These are phyloP conservation scores for Calameuta idolon DNA, from an alignment of 2,888 invertebrate species.

Conservation along the genomic window DNA sequence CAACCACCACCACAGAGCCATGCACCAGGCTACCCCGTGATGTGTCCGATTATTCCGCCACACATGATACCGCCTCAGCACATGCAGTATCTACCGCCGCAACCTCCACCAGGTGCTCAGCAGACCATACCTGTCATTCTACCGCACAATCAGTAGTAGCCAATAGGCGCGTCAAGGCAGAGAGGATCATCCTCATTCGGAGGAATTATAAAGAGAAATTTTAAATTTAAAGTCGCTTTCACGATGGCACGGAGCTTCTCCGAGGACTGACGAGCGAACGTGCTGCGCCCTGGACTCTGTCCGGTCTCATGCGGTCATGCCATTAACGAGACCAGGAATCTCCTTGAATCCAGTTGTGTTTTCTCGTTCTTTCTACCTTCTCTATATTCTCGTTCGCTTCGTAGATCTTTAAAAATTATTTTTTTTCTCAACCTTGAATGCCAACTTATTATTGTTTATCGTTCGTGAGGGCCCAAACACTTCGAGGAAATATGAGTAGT, in stretches of 20 bases:
- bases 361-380: background rate
- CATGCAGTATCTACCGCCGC: constrained; percentile 70
- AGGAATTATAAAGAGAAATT: constrained; percentile 42
- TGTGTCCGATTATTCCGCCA: constrained; percentile 71
- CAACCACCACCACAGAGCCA: constrained; percentile 72
- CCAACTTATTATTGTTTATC: background rate
- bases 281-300: background rate
- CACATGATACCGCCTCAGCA: constrained; percentile 68
- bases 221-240: constrained; percentile 35
- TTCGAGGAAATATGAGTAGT: background rate
- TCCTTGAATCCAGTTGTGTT: background rate
- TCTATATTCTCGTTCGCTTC: background rate
- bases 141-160: constrained; percentile 68
- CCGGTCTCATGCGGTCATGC: background rate
- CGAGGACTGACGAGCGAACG: background rate
- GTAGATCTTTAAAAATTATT: background rate
- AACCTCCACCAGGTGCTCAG: constrained; percentile 66
- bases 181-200: constrained; percentile 51
- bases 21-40: constrained; percentile 71
- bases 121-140: constrained; percentile 67
- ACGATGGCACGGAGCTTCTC: constrained; percentile 11
- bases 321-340: background rate
- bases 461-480: background rate
- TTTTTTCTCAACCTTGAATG: background rate
- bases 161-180: constrained; percentile 37